These are phyloP conservation scores for Acronicta aceris DNA, from an alignment of 2,888 invertebrate genomes.

Conservation along the genomic window DNA sequence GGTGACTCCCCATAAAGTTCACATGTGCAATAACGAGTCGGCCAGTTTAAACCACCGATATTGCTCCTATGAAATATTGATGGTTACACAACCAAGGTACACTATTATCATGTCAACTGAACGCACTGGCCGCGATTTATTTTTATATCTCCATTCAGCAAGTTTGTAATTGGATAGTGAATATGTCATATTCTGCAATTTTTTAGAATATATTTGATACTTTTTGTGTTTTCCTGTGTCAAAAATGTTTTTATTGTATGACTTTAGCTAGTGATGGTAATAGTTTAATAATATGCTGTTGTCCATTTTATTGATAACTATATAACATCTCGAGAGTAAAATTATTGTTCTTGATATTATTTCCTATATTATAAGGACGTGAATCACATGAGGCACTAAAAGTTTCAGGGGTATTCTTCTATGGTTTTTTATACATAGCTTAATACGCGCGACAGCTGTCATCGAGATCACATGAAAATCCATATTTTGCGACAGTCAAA, in stretches of 20 bases:
- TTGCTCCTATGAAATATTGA: slow-evolving; percentile 85
- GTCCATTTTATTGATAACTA: too few relatives aligned
- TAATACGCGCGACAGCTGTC: too few relatives aligned
- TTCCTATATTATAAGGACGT: too few relatives aligned
- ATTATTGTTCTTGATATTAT: too few relatives aligned
- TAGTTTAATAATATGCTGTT: too few relatives aligned
- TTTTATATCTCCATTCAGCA: slow-evolving; percentile 41
- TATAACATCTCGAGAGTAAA: too few relatives aligned
- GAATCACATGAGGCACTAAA: too few relatives aligned
- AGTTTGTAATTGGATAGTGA: slow-evolving; percentile 12
- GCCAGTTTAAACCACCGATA: slow-evolving; percentile 84
- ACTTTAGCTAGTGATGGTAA: too few relatives aligned
- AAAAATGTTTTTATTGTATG: background rate
- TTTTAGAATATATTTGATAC: background rate
- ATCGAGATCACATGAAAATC: too few relatives aligned
- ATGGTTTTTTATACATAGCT: too few relatives aligned
- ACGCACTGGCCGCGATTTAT: slow-evolving; percentile 46
- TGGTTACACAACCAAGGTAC: slow-evolving; percentile 67
- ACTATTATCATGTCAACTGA: slow-evolving; percentile 64
- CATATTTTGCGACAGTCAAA: too few relatives aligned
- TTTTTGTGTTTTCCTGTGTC: background rate
- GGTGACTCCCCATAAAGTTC: slow-evolving; percentile 85
- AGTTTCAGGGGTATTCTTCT: too few relatives aligned
- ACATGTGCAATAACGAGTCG: slow-evolving; percentile 84
- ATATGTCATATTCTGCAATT: background rate